phyloP scores from a whole-genome alignment of 2,888 invertebrate species.

The Sinodicranocentrus sp. region DNA sequence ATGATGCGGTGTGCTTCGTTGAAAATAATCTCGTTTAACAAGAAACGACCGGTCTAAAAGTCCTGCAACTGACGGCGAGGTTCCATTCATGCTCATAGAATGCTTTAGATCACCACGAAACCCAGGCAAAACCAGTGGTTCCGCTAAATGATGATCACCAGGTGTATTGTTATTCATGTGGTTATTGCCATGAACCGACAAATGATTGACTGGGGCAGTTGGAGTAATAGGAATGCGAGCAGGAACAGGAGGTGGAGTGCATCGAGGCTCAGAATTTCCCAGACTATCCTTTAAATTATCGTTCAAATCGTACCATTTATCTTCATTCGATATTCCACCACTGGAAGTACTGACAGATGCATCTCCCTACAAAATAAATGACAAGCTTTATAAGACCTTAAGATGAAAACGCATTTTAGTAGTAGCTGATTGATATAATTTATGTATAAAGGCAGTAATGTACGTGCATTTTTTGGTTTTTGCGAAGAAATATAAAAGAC shows the following conservation, averaged over 20 bases:
- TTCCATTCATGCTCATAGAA: slow-evolving; percentile 63
- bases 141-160: slow-evolving; percentile 38
- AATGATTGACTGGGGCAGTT: slow-evolving; percentile 26
- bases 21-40: slow-evolving; percentile 73
- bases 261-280: slow-evolving; percentile 62
- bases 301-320: slow-evolving; percentile 82
- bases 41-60: slow-evolving; percentile 70
- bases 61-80: slow-evolving; percentile 46
- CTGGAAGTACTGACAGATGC: slow-evolving; percentile 83
- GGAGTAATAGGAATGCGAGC: slow-evolving; percentile 65
- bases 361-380: slow-evolving; percentile 78
- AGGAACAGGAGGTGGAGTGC: slow-evolving; percentile 74
- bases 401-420: not conserved
- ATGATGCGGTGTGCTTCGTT: slow-evolving; percentile 74
- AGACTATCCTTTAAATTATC: slow-evolving; percentile 77
- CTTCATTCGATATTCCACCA: slow-evolving; percentile 82
- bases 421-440: not conserved
- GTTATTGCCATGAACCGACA: slow-evolving; percentile 45
- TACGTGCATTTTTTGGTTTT: slow-evolving; percentile 64
- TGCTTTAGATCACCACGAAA: slow-evolving; percentile 61
- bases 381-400: not conserved
- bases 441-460: slow-evolving; percentile 46
- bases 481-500: slow-evolving; percentile 40
- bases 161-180: slow-evolving; percentile 48
- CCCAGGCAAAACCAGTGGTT: slow-evolving; percentile 41